Evolutionary conservation across 1,140 invertebrate genomes (phyloP).

Genomic region (Daktulosphaira vitifoliae): DNA sequence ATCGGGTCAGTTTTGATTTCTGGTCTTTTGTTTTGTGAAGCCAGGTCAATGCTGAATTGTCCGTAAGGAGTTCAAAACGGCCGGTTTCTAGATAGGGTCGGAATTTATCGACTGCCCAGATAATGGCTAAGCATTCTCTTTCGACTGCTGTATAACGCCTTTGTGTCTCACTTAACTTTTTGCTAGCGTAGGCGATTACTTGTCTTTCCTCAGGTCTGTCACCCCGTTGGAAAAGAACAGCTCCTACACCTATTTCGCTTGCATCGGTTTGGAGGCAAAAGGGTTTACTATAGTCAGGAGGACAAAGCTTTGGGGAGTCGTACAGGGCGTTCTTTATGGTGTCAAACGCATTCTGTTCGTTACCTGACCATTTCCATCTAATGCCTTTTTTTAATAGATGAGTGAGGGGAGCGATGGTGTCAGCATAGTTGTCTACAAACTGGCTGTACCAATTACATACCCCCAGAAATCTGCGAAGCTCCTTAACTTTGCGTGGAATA

Average conservation of each 20-base stretch:
- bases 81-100: not conserved
- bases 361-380: not conserved
- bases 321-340: not conserved
- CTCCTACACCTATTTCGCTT: not conserved
- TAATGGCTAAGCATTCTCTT: not conserved
- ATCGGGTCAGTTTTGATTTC: not conserved
- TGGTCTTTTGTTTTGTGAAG: not conserved
- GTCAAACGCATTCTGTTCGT: not conserved
- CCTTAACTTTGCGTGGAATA: conserved; percentile 38
- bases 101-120: not conserved
- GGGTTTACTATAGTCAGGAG: not conserved
- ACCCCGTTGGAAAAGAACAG: conserved; percentile 1
- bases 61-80: not conserved
- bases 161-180: not conserved
- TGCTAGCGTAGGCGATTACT: not conserved
- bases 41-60: not conserved
- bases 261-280: conserved; percentile 35
- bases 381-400: not conserved
- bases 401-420: not conserved
- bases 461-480: conserved; percentile 43
- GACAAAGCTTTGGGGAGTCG: not conserved
- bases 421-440: not conserved
- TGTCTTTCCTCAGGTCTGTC: not conserved
- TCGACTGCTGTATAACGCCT: not conserved
- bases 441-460: conserved; percentile 3